Evolutionary conservation across 2,113 vertebrate species (phyloP), one percentile per base, ranked within the genome.

Genomic region (Orientallactaga bullata): DNA sequence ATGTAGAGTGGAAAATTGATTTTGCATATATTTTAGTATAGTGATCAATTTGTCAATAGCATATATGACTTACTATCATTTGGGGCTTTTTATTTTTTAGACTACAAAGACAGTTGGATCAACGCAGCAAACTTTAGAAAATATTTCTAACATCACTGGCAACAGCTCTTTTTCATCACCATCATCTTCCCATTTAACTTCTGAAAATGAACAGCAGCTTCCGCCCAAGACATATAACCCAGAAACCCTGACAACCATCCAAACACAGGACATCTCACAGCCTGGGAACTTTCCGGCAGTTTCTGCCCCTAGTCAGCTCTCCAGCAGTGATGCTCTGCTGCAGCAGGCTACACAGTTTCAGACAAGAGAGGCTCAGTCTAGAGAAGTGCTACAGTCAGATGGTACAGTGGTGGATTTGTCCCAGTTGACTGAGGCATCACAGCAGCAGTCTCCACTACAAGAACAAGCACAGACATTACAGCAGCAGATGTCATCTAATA

Each of bases 201-300:
- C 98, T 39, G 99, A 99, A 88, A 98, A 96, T n/a, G 99, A 99
- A 95, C 98, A 98, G 96, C 97, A 97, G 80, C 98, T 98, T 74
- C 98, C 98, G 95, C 89, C 98, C 5, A 97, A 99, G 88, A 98
- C 98, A 91, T 99, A 98, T 96, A 97, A 97, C 79, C 92, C 98
- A 80, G 99, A 99, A 95, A 91, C 98, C 12, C 98, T 99, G 92
- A 98, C 98, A 94, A 98, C 98, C 16, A 99, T 99, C 95, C 99
- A 99, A 72, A 98, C 99, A 0, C 99, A 99, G 96, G 99, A 99
- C 95, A 98, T 99, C 55, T 98, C 98, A 74, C 98, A 98, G 63
- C 92, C 98, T 23, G 98, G 97, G 80, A 97, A 98, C 39, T 99
- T 99, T 94, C 97, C 99, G 4, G 76, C 97, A 12, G 98, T 98